Base-by-base conservation (phyloP, 2,888 invertebrate species). In the Matsumyia berberina region DNA sequence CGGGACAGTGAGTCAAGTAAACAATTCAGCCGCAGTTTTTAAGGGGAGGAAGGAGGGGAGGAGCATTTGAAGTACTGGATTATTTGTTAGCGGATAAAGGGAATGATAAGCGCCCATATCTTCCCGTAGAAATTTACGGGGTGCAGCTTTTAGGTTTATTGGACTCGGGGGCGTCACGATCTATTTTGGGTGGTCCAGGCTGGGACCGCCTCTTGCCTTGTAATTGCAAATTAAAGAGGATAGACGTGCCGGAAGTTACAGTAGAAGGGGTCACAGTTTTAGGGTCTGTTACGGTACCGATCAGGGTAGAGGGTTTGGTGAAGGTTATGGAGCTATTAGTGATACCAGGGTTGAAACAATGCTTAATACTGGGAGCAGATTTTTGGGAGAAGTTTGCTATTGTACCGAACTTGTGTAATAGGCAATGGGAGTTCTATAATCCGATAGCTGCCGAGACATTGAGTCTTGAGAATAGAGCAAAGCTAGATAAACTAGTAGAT, bases 81-180 rank as follows among this genome's bases (percentile, higher is more conserved):
- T 67, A 53, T 51, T 31, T 67, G 5, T 42, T 57, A 12, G 31
- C 37, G n/a, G 35, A 29, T 0, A 24, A 42, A n/a, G 29, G n/a
- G 29, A 19, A 35, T 9, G 77, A 79, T 19, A 35, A 33, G 19
- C 72, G 79, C 5, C 79, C 72, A 1, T 64, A 64, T 29, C 29
- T 72, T 19, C 17, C 24, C 4, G 58, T 74, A 0, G 55, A 51
- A 5, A 35, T 80, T 11, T 74, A 57, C 17, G 80, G 66, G 9
- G 15, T 57, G 0, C 7, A 12, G 5, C 44, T 74, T 2, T 11
- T 55, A 24, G 80, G 74, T 11, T 74, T 80, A 29, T 12, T 80
- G 24, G 72, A 73, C 42, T 73, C 72, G 1, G 79, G 79, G 2
- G 79, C 79, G 9, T 33, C 64, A 9, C 39, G 66, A 8, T 66